Evolutionary conservation across 2,888 invertebrate genomes (phyloP).

Genomic region (Habrosyne pyritoides): DNA sequence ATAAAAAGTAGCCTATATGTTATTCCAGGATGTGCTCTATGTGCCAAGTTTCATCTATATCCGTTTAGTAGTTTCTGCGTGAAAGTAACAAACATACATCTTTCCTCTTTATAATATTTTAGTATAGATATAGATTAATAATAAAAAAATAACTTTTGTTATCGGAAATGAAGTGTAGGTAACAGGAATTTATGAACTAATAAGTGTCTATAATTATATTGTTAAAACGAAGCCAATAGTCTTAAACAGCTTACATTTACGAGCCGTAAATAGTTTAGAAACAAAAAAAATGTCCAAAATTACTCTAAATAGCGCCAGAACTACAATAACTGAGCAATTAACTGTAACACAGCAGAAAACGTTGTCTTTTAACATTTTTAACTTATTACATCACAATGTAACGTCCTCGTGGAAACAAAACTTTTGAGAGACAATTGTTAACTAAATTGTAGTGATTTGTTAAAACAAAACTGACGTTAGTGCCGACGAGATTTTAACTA

Average conservation of each 20-base stretch:
- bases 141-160: too few relatives aligned
- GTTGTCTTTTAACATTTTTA: conserved; percentile 9
- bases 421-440: conserved; percentile 34
- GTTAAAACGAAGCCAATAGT: not conserved
- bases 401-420: conserved; percentile 16
- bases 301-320: conserved; percentile 9
- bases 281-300: not conserved
- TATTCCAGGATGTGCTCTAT: too few relatives aligned
- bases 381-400: conserved; percentile 14
- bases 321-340: conserved; percentile 23
- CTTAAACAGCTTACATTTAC: not conserved
- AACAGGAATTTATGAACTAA: not conserved
- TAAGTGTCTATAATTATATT: not conserved
- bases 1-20: too few relatives aligned
- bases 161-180: not conserved
- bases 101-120: too few relatives aligned
- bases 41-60: too few relatives aligned
- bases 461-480: conserved; percentile 21
- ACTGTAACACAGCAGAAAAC: conserved; percentile 1
- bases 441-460: conserved; percentile 37
- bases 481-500: conserved; percentile 20
- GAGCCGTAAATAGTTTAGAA: not conserved
- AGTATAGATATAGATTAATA: too few relatives aligned
- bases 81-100: too few relatives aligned
- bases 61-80: too few relatives aligned